A percentile compares a stretch with the other conserved stretches of the same genome.
Evolutionary conservation across 2,888 invertebrate species (phyloP).

Genomic region (Scrobipalpa atriplicella): DNA sequence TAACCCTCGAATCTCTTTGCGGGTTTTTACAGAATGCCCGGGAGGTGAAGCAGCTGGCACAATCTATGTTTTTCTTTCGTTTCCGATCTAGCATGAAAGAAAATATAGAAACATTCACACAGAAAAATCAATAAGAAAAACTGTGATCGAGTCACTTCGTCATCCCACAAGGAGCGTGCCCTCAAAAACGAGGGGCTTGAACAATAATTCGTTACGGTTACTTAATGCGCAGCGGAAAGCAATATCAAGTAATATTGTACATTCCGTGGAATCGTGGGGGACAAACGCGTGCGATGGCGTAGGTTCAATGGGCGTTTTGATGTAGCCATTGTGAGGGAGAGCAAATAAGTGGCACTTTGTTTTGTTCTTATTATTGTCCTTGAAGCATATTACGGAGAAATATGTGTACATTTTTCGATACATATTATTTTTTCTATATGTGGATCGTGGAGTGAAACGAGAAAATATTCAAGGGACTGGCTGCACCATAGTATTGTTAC

Average conservation of each 20-base stretch:
- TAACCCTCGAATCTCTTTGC: no score
- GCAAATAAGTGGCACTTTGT: conserved; percentile 16
- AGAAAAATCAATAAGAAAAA: background rate
- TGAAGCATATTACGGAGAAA: conserved; percentile 4
- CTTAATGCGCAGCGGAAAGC: conserved; percentile 20
- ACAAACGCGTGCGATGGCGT: background rate
- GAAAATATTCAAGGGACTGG: no score
- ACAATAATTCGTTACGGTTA: conserved; percentile 17
- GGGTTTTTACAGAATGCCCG: no score
- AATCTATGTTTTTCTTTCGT: no score
- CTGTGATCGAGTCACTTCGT: background rate
- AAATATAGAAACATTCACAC: no score
- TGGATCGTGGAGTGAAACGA: no score
- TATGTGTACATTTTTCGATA: background rate
- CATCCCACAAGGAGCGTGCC: conserved; percentile 3
- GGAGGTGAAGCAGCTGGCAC: no score
- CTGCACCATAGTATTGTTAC: no score
- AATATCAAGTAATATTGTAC: conserved; percentile 20
- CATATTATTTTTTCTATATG: no score
- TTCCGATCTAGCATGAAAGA: no score
- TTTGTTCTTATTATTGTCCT: conserved; percentile 19
- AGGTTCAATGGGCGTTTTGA: background rate
- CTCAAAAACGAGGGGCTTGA: background rate
- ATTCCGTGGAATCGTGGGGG: conserved; percentile 15
- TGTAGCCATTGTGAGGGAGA: conserved; percentile 28